Conservation (phyloP, 2,888 invertebrate genomes). For the Fragum sueziense region DNA sequence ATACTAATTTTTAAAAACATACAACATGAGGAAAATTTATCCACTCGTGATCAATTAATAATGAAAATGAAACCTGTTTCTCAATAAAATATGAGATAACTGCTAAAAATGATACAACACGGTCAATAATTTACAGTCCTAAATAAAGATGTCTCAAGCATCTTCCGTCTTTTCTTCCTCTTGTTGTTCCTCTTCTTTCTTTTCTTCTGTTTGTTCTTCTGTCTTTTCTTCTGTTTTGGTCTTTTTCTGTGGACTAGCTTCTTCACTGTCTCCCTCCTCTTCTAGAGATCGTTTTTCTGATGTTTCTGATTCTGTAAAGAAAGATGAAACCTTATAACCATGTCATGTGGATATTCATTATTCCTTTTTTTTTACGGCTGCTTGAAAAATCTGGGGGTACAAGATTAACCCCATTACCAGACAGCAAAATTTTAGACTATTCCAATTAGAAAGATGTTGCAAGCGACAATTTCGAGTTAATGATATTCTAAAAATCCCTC, state of each 20-base stretch:
- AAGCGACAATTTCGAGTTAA: no score
- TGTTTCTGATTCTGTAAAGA: slow-evolving; percentile 29
- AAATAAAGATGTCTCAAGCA: slow-evolving; percentile 30
- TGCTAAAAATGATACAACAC: slow-evolving; percentile 16
- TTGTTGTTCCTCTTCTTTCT: slow-evolving; percentile 25
- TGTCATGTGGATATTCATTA: no score
- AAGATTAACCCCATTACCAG: no score
- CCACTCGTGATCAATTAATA: slow-evolving; percentile 55
- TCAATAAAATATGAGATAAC: slow-evolving; percentile 50
- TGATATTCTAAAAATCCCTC: no score
- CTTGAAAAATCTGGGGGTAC: no score
- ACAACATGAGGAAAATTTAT: slow-evolving; percentile 59
- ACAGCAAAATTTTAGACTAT: no score
- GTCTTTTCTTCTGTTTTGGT: slow-evolving; percentile 64
- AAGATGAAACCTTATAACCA: no score
- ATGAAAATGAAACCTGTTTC: slow-evolving; percentile 48
- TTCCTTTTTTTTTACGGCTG: no score
- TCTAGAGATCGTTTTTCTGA: slow-evolving; percentile 57
- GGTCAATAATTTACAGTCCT: slow-evolving; percentile 18
- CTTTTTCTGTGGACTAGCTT: slow-evolving; percentile 72
- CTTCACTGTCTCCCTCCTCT: slow-evolving; percentile 65
- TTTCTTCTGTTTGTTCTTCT: slow-evolving; percentile 45
- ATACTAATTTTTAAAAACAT: slow-evolving; percentile 50
- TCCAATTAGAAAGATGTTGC: no score
- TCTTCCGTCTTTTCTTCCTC: slow-evolving; percentile 37